phyloP scores from a whole-genome alignment of 2,888 invertebrate genomes.

The Dolichopus griseipennis region DNA sequence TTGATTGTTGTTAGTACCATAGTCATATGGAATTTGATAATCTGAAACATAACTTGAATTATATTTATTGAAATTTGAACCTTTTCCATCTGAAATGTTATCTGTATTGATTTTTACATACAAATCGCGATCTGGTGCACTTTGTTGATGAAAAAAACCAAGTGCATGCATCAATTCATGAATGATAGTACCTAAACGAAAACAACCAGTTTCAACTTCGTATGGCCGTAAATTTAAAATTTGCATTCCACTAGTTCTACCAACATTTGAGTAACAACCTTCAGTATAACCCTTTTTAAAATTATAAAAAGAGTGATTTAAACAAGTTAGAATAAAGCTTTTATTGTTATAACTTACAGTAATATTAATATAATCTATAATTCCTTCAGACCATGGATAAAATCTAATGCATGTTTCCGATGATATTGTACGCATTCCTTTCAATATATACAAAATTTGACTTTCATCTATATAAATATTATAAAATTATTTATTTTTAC shows the following conservation, averaged over 20 bases:
- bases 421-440: slow-evolving; percentile 63
- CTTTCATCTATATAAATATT: slow-evolving; percentile 35
- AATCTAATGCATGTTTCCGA: slow-evolving; percentile 63
- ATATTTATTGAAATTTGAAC: slow-evolving; percentile 60
- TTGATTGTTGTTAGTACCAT: slow-evolving; percentile 36
- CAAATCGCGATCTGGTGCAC: slow-evolving; percentile 60
- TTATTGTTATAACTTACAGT: slow-evolving; percentile 5
- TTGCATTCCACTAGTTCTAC: slow-evolving; percentile 46
- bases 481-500: neutral
- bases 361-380: slow-evolving; percentile 19
- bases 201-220: slow-evolving; percentile 28
- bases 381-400: slow-evolving; percentile 45
- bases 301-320: neutral
- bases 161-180: slow-evolving; percentile 68
- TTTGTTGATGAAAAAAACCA: slow-evolving; percentile 72
- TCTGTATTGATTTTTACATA: slow-evolving; percentile 49
- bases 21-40: slow-evolving; percentile 62
- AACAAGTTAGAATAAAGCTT: neutral
- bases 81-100: slow-evolving; percentile 46
- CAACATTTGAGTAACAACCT: slow-evolving; percentile 68
- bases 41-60: slow-evolving; percentile 47
- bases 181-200: slow-evolving; percentile 47
- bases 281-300: slow-evolving; percentile 24
- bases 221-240: slow-evolving; percentile 24
- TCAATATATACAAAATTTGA: slow-evolving; percentile 53